Evolutionary conservation across 2,797 vertebrate genomes (phyloP).

Genomic region (Phrynocephalus guinanensis): DNA sequence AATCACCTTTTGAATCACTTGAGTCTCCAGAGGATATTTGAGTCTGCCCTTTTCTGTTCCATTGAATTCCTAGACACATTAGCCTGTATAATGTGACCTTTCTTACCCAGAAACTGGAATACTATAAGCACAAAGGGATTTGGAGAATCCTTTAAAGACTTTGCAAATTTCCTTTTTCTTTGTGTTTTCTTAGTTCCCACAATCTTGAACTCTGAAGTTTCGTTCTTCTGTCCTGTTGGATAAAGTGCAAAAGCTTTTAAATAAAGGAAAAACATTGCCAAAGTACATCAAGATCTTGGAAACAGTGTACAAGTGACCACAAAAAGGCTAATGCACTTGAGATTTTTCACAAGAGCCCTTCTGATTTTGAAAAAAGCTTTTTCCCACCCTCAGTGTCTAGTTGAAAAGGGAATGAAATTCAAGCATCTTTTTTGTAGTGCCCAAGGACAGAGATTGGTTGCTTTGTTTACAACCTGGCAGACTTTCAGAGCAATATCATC

Average conservation of each 20-base stretch:
- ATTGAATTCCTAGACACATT: constrained; percentile 69
- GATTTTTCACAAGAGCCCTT: constrained; percentile 47
- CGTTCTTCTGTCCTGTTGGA: not conserved
- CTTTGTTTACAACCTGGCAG: not conserved
- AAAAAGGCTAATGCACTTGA: constrained; percentile 51
- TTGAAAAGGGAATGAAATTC: not conserved
- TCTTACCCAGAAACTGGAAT: constrained; percentile 60
- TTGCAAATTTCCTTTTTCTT: constrained; percentile 60
- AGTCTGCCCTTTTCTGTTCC: constrained; percentile 69
- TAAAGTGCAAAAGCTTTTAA: constrained; percentile 29
- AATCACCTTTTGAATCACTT: constrained; percentile 57
- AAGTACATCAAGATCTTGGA: constrained; percentile 1
- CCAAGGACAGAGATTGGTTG: not conserved
- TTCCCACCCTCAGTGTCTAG: constrained; percentile 44
- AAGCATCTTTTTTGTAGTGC: not conserved
- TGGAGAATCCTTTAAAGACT: constrained; percentile 55
- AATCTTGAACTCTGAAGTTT: constrained; percentile 49
- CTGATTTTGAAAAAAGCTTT: constrained; percentile 43
- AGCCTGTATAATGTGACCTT: constrained; percentile 69
- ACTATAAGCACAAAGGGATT: constrained; percentile 48
- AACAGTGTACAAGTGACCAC: constrained; percentile 43
- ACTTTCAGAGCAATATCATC: not conserved
- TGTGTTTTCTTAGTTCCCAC: constrained; percentile 49
- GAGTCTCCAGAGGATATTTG: constrained; percentile 55
- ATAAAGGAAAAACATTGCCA: constrained; percentile 26